Evolutionary conservation across 2,888 invertebrate species (phyloP).

Genomic region (Napeogenes sylphis): DNA sequence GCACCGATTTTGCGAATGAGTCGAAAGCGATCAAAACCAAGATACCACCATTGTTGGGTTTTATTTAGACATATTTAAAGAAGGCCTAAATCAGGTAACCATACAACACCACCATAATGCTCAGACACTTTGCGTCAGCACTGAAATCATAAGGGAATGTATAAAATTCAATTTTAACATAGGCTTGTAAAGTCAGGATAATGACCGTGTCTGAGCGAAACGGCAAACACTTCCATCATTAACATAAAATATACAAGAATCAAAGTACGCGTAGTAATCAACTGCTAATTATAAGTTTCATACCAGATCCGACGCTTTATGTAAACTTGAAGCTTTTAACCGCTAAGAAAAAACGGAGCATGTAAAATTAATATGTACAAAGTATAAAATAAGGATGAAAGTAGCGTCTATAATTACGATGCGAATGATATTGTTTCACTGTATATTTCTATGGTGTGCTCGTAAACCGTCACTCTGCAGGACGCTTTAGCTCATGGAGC

Average conservation of each 20-base stretch:
- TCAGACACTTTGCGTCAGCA: background rate
- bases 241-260: slow-evolving; percentile 39
- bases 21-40: slow-evolving; percentile 14
- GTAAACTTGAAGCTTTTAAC: slow-evolving; percentile 15
- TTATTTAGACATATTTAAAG: background rate
- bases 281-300: slow-evolving; percentile 44
- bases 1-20: slow-evolving; percentile 24
- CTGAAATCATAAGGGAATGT: slow-evolving; percentile 1
- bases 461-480: slow-evolving; percentile 35
- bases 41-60: background rate
- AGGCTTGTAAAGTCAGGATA: slow-evolving; percentile 17
- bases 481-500: slow-evolving; percentile 26
- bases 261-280: slow-evolving; percentile 41
- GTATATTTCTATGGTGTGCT: slow-evolving; percentile 28
- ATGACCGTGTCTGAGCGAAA: slow-evolving; percentile 38
- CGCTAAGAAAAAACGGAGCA: slow-evolving; percentile 5
- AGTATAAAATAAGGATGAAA: slow-evolving; percentile 12
- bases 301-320: slow-evolving; percentile 16
- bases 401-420: slow-evolving; percentile 8
- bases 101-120: no score
- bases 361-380: slow-evolving; percentile 15
- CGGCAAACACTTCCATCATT: slow-evolving; percentile 36
- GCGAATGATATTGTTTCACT: slow-evolving; percentile 8
- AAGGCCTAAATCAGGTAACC: background rate
- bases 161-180: slow-evolving; percentile 37